Percentiles rank a stretch among this genome's conserved stretches.
Evolutionary conservation across 1,140 invertebrate species (phyloP).

Genomic region (Rhopalosiphum padi): DNA sequence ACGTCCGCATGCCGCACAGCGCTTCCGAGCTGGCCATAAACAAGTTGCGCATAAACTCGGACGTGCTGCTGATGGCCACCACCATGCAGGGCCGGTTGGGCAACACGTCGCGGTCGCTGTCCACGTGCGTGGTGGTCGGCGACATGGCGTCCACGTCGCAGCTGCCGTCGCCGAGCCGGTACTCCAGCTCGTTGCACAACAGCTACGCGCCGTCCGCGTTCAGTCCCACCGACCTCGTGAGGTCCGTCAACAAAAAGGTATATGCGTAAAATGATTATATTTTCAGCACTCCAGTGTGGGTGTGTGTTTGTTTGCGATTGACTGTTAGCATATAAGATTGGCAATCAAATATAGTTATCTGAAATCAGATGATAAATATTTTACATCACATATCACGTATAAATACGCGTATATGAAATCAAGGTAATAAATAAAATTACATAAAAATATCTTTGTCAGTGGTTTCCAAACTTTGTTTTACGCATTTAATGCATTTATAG

Average conservation of each 20-base stretch:
- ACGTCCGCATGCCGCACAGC: conserved; percentile 61
- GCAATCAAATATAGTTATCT: no score
- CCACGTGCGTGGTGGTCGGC: conserved; percentile 85
- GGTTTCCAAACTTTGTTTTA: no score
- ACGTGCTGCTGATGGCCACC: conserved; percentile 67
- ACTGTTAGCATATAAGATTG: no score
- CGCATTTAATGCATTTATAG: no score
- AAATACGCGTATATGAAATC: no score
- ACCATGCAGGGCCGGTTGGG: conserved; percentile 64
- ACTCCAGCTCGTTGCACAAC: conserved; percentile 65
- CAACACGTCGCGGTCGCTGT: conserved; percentile 80
- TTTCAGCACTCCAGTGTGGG: not conserved
- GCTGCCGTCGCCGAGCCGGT: conserved; percentile 72
- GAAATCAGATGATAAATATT: no score
- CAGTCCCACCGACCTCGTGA: conserved; percentile 76
- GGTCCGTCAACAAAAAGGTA: conserved; percentile 85
- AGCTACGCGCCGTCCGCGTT: conserved; percentile 67
- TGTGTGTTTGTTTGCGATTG: no score
- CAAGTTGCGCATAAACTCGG: conserved; percentile 66
- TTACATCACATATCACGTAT: no score
- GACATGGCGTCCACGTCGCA: conserved; percentile 75
- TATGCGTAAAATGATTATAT: conserved; percentile 46
- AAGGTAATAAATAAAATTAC: no score
- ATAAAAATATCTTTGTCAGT: no score
- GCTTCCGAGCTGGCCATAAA: conserved; percentile 74